phyloP scores from a whole-genome alignment of 2,888 invertebrate genomes.

The Megamerina dolium region DNA sequence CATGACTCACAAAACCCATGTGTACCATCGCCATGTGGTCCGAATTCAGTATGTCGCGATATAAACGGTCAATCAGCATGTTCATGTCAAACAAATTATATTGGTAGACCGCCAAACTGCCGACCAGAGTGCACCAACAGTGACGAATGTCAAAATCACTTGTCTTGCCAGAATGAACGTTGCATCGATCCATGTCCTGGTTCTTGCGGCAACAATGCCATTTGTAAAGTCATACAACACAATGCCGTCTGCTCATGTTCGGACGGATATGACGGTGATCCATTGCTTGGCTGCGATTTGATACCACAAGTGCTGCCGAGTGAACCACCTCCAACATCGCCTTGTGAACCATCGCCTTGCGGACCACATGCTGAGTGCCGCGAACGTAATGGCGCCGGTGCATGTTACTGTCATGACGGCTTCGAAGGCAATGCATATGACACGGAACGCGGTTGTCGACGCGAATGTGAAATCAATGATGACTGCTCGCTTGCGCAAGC shows the following conservation, averaged over 20 bases:
- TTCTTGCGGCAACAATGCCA: constrained; percentile 70
- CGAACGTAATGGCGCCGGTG: constrained; percentile 76
- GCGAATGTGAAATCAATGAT: constrained; percentile 72
- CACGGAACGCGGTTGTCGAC: constrained; percentile 57
- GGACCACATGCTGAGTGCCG: constrained; percentile 80
- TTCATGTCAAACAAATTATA: constrained; percentile 71
- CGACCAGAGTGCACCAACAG: constrained; percentile 76
- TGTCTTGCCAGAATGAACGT: constrained; percentile 73
- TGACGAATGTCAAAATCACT: constrained; percentile 74
- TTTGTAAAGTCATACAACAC: constrained; percentile 80
- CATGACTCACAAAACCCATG: constrained; percentile 60
- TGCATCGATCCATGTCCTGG: constrained; percentile 81
- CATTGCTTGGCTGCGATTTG: constrained; percentile 55
- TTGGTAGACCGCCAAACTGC: constrained; percentile 81
- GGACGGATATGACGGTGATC: constrained; percentile 77
- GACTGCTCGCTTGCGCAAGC: constrained; percentile 69
- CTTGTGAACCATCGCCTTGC: constrained; percentile 78
- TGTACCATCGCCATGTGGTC: constrained; percentile 75
- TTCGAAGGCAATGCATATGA: constrained; percentile 80
- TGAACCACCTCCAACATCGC: constrained; percentile 59
- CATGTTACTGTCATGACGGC: constrained; percentile 72
- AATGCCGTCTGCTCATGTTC: constrained; percentile 74
- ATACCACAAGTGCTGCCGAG: constrained; percentile 54
- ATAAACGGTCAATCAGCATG: constrained; percentile 80
- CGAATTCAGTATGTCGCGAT: constrained; percentile 73